Base-by-base conservation (phyloP, 2,888 invertebrate species). In the Automeris io region DNA sequence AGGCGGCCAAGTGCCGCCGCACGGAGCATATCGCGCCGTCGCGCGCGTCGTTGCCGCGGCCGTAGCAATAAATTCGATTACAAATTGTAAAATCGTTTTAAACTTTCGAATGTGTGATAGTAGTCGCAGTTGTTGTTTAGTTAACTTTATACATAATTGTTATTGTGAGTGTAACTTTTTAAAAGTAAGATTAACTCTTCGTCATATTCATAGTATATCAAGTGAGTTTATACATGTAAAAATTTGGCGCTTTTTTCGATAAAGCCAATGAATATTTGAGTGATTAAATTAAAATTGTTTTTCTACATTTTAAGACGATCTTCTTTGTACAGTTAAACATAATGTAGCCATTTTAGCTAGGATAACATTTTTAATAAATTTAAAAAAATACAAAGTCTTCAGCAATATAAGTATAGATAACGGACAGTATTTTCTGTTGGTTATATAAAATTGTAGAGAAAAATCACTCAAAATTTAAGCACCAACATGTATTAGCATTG, bases 81-180 rank as follows among this genome's bases (percentile, higher is more conserved):
- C 79, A 69, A 66, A 85, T 79, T 82, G 74, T 81, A 81, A 82
- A 82, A 85, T 85, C 83, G 86, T 86, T 83, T 85, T 81, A 78
- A 83, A 85, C 77, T 82, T 87, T 87, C 83, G 81, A 87, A 87
- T 85, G 87, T 87, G 87, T 87, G 87, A 87, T 87, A 86, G 86
- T 87, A 87, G 87, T 78, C 79, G 86, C 85, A 83, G 86, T 87
- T 86, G 87, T 87, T 87, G 86, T 87, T 87, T 87, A 86, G 82
- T 86, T 85, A 85, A 81, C 72, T 80, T 81, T 79, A 72, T 75
- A 68, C 74, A 70, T 74, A 73, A 83, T 81, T 80, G 85, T 86
- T 87, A 85, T 82, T 70, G 83, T 83, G 85, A 72, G 73, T 82
- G 83, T 86, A 85, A 82, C 77, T 73, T 83, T 81, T 79, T 71